A percentile compares a stretch with the other conserved stretches of the same genome.
phyloP scores from a whole-genome alignment of 2,113 vertebrate species.

The Gallinago undulata region DNA sequence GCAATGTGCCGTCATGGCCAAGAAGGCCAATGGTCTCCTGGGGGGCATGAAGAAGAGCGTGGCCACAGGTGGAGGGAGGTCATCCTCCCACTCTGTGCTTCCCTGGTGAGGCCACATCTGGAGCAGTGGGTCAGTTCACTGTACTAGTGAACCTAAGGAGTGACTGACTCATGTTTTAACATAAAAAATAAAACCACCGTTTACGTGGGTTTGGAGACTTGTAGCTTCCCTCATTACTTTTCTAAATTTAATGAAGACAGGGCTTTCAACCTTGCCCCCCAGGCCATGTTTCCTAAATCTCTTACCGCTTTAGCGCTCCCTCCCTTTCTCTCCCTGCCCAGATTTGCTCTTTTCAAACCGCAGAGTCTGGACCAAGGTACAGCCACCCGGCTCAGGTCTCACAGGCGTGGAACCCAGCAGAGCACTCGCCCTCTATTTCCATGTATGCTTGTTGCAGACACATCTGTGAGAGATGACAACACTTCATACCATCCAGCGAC shows the following conservation, averaged over 20 bases:
- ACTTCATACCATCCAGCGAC: neutral
- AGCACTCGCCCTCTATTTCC: neutral
- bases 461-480: neutral
- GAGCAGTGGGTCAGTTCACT: neutral
- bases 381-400: neutral
- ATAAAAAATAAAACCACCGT: neutral
- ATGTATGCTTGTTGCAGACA: neutral
- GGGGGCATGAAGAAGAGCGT: neutral
- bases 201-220: neutral
- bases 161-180: neutral
- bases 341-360: neutral
- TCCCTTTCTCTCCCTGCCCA: neutral
- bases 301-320: neutral
- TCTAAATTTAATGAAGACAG: neutral
- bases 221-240: neutral
- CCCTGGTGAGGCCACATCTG: neutral
- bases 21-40: neutral
- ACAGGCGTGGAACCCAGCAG: neutral
- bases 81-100: neutral
- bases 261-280: neutral
- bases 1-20: neutral
- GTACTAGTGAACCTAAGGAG: neutral
- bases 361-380: neutral
- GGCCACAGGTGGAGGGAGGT: neutral
- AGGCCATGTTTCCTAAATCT: neutral